Evolutionary conservation across 2,888 invertebrate species (phyloP), one percentile per base, ranked within the genome.

Genomic region (Agrenia bidenticulata): DNA sequence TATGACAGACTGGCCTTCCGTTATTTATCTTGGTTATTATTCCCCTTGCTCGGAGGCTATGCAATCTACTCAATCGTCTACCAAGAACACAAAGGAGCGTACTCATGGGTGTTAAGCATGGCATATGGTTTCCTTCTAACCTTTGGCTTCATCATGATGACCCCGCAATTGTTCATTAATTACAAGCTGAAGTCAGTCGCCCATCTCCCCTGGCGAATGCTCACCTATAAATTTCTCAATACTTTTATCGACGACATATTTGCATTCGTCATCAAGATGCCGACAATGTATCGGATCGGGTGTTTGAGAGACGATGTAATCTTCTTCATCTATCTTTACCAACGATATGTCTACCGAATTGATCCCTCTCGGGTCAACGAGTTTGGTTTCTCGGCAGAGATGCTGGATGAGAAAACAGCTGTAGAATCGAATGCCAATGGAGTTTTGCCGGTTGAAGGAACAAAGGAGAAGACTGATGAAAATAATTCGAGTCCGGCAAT

Each of bases 241-340:
- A 99, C 99, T 23, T 99, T 99, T 81, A 98, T 99, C 77, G 99
- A 99, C 83, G 99, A 99, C 81, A 94, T 99, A 77, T 99, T 99
- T 83, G 99, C 99, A 66, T 99, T 99, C 84, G 96, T 99, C 71
- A 99, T 99, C 77, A 96, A 97, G 83, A 99, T 99, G 99, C 99
- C 99, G 27, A 98, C 96, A 1, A 90, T 99, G 87, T 99, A 99
- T 79, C 86, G 98, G 76, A 81, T 67, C 41, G 64, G 67, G 54
- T 73, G 66, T 72, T 41, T 72, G 23, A 60, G 73, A 19, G 74
- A 74, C 50, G 93, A 99, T 83, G 95, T 99, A 77, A 92, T 99
- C 53, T 99, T 99, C 86, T 90, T 98, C 81, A 92, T 99, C 80
- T 99, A 95, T 85, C 84, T 99, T 73, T 99, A 99, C 81, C 99